phyloP scores from a whole-genome alignment of 2,888 invertebrate species.

The Ophion ventricosus region DNA sequence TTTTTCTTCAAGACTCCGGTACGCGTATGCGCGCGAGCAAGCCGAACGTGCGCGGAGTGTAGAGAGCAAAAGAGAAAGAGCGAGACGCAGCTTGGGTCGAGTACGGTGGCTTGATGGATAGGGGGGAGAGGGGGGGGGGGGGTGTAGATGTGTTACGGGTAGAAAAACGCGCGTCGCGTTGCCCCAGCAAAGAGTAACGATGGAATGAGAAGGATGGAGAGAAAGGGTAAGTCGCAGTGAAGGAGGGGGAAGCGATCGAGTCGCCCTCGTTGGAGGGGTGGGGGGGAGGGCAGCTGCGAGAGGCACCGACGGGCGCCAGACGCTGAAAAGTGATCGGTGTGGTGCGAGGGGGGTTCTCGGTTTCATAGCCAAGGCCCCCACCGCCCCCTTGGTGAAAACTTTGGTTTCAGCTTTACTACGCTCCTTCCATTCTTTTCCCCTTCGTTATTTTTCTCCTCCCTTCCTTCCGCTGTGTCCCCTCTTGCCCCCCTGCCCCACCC shows the following conservation, averaged over 20 bases:
- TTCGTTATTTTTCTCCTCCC: conserved; percentile 43
- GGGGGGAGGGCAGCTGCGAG: not conserved
- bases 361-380: conserved; percentile 54
- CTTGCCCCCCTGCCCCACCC: conserved; percentile 65
- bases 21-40: not conserved
- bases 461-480: conserved; percentile 66
- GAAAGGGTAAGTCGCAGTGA: no score
- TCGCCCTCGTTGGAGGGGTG: not conserved
- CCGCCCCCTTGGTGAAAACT: conserved; percentile 4
- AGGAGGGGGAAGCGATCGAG: not conserved
- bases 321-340: not conserved
- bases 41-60: not conserved
- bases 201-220: not conserved
- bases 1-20: not conserved
- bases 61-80: not conserved
- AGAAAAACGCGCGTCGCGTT: not conserved
- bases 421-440: conserved; percentile 18
- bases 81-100: not conserved
- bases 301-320: not conserved
- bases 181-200: not conserved
- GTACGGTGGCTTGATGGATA: no score
- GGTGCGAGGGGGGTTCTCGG: conserved; percentile 20
- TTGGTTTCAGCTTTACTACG: conserved; percentile 8
- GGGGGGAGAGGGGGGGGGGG: not conserved
- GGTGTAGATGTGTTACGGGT: not conserved